Evolutionary conservation across 2,888 invertebrate species (phyloP), one percentile per base, ranked within the genome.

Genomic region (Cryptocephalus moraei): DNA sequence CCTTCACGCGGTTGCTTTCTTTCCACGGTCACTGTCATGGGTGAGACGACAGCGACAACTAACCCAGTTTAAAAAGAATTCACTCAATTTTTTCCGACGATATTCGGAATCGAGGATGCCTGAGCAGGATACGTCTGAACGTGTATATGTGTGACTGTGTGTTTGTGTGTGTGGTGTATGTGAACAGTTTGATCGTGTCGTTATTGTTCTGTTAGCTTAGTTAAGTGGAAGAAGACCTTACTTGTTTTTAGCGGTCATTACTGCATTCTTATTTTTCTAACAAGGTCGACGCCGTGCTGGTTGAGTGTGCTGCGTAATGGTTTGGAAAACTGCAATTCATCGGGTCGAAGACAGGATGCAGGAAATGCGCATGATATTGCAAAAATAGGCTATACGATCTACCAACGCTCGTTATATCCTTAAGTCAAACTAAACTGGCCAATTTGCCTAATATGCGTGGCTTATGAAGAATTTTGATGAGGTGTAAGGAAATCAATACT

Each of bases 121-220:
- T 10, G 41, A 41, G 41, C 41, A 41, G 41, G 22, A 41, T 41
- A 41, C 22, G 22, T 22, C 22, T 22, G 22, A 22, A 22, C 22
- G 22, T 22, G 22, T 22, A 22, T 22, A 22, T 22, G 22, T 22
- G 22, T 22, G 22, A 22, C 22, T 22, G 22, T 22, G 22, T 6
- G 22, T 22, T 22, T 22, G 22, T 22, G 22, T 22, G 22, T 22
- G 22, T 22, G 22, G 22, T 22, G 22, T 22, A 22, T 22, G 22
- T 22, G 22, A 22, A 22, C 22, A 22, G 22, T 22, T 22, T 22
- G 22, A 22, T 22, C 22, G 22, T 22, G 22, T 22, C 22, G 57
- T 54, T 55, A 53, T 34, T 48, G 45, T 47, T 47, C 47, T 42
- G 49, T 46, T 47, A 49, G 46, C 43, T 22, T 22, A 22, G 22